phyloP scores from a whole-genome alignment of 1,140 invertebrate genomes.

The Drosophila trapezifrons region DNA sequence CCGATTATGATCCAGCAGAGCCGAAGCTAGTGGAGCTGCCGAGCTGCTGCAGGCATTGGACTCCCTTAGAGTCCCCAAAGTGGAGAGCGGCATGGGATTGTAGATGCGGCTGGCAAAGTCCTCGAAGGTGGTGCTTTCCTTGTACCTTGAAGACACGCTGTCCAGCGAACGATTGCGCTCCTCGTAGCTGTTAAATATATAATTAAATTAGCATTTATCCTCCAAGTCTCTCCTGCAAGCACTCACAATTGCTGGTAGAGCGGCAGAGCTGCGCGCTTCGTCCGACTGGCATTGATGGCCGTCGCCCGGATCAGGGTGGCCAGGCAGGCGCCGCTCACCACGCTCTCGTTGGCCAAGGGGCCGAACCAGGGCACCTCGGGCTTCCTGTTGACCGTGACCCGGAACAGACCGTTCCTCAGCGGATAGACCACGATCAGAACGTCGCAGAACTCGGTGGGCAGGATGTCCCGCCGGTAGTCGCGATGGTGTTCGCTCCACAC shows the following conservation, averaged over 20 bases:
- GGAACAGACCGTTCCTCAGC: conserved; percentile 90
- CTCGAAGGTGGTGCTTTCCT: conserved; percentile 95
- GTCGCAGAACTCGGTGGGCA: conserved; percentile 99
- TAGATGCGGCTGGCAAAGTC: conserved; percentile 94
- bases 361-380: conserved; percentile 97
- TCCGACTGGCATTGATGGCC: conserved; percentile 95
- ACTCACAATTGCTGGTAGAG: conserved; percentile 96
- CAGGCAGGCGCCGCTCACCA: conserved; percentile 92
- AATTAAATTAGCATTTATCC: neutral
- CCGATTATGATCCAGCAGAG: conserved; percentile 85
- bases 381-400: conserved; percentile 93
- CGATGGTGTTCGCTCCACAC: conserved; percentile 99
- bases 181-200: conserved; percentile 89
- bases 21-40: conserved; percentile 84
- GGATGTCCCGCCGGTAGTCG: conserved; percentile 97
- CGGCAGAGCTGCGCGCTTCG: conserved; percentile 93
- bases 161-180: conserved; percentile 94
- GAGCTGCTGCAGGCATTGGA: conserved; percentile 63
- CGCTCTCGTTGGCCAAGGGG: conserved; percentile 96
- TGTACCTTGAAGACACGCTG: conserved; percentile 94
- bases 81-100: conserved; percentile 88
- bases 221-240: too few species aligned
- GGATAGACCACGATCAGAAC: conserved; percentile 99
- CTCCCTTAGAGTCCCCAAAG: conserved; percentile 66
- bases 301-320: conserved; percentile 95